Base-by-base conservation (phyloP, 30 jellyfish, hydroid and myxozoan species). In the Hydractinia echinata region DNA sequence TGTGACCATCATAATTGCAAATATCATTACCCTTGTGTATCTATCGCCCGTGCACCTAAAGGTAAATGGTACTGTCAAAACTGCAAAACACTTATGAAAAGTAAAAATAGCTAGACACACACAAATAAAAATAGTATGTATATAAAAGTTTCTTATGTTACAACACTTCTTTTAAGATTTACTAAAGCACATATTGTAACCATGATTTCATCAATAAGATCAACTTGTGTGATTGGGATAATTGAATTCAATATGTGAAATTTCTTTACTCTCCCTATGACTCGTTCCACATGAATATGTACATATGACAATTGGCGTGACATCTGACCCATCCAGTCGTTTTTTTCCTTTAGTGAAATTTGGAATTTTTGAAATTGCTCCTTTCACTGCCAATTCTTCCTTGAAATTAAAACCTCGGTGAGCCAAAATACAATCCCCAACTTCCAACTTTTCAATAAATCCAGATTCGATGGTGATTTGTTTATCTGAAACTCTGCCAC, bases 351-450 rank as follows among this genome's bases (percentile, higher is more conserved):
- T 79, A 7, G 86, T 79, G 61, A 79, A 79, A 30, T 6, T 56
- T 39, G 84, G 86, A 1, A 79, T 79, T 62, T 79, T 79, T 48
- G 54, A 39, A 39, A 16, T 16, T 18, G 83, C 86, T 15, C 84
- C 86, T n/a, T 21, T 39, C 64, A 20, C 19, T 20, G 55, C 84
- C 20, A 79, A 49, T 4, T 79, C 86, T n/a, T 61, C 83, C 61
- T 60, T 54, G 20, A 79, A 61, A 53, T 21, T 21, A 54, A 76
- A 76, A 11, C 84, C 84, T 13, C 80, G 84, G 55, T 76, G 81
- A 76, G 84, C 84, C 76, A 76, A 54, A 76, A 76, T 76, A 76
- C 84, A 76, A 44, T 76, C 84, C 1, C 84, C 84, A 51, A n/a
- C 53, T 21, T 55, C 20, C 39, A 76, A 18, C 20, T 4, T 76